Conservation (phyloP, 2,888 invertebrate genomes). For the Amaurobius ferox region DNA sequence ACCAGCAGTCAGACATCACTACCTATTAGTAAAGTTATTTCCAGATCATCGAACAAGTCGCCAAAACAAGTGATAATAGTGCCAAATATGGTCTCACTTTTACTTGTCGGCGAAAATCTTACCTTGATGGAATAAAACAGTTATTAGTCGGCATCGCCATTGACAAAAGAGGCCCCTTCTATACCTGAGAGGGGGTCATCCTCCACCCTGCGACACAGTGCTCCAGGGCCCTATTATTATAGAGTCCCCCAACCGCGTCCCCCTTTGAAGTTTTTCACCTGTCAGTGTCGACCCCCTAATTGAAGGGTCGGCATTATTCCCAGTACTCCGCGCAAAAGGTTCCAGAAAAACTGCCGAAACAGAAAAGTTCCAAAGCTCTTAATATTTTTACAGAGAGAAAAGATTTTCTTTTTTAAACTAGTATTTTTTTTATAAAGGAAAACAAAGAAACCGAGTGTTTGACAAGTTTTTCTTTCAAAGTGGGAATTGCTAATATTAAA, state of each 20-base stretch:
- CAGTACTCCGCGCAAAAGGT: too few species aligned
- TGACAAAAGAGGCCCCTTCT: constrained; percentile 31
- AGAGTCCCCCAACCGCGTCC: constrained; percentile 22
- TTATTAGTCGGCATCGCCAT: constrained; percentile 67
- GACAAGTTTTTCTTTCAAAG: too few species aligned
- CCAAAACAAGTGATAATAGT: background rate
- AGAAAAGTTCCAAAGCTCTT: background rate
- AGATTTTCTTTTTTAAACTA: background rate
- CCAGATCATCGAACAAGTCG: background rate
- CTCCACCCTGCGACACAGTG: background rate
- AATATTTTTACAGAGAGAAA: background rate
- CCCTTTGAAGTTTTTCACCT: constrained; percentile 60
- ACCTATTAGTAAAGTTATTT: background rate
- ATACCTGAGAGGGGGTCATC: background rate
- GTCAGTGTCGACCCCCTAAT: constrained; percentile 62
- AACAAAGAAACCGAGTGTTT: background rate
- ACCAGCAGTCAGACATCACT: background rate
- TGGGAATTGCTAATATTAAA: too few species aligned
- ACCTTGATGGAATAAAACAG: constrained; percentile 51
- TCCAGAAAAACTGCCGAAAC: background rate
- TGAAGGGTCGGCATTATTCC: constrained; percentile 47
- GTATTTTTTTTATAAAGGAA: background rate
- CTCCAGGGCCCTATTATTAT: constrained; percentile 36
- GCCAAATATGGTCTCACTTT: background rate
- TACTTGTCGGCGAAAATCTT: constrained; percentile 1